A percentile compares a stretch with the other conserved stretches of the same genome.
Evolutionary conservation across 2,113 vertebrate species (phyloP).

Genomic region (Cnemophilus loriae): DNA sequence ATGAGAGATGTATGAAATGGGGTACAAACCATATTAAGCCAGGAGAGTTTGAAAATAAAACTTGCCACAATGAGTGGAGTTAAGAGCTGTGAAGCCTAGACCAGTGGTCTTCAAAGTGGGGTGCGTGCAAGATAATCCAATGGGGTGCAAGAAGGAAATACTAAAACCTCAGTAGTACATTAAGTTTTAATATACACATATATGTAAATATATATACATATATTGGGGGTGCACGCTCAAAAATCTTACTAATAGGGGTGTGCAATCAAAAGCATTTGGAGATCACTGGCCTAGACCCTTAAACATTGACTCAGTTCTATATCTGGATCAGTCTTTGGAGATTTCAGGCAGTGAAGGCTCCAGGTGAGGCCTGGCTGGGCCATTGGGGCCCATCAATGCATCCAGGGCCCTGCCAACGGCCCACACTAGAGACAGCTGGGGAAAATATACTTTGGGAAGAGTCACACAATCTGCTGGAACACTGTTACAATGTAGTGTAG

Average conservation of each 20-base stretch:
- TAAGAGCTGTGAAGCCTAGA: background rate
- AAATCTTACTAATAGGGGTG: accelerated
- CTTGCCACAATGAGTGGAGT: background rate
- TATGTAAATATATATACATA: background rate
- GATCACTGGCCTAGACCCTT: background rate
- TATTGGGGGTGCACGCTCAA: background rate
- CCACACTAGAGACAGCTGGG: accelerated
- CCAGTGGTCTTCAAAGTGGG: background rate
- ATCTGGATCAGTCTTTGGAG: background rate
- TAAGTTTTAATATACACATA: background rate
- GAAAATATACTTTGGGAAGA: background rate
- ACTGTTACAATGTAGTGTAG: background rate
- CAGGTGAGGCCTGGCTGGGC: background rate
- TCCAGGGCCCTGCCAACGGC: background rate
- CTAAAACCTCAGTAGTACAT: background rate
- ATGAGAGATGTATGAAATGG: background rate
- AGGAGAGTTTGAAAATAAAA: background rate
- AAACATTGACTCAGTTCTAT: background rate
- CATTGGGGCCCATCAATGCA: accelerated
- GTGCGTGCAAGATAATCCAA: background rate
- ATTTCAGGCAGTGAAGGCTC: background rate
- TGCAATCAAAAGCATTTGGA: background rate
- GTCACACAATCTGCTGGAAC: background rate
- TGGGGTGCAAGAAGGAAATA: background rate
- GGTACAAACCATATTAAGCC: background rate